Evolutionary conservation across 1,140 invertebrate genomes (phyloP).

Genomic region (Atta texana): DNA sequence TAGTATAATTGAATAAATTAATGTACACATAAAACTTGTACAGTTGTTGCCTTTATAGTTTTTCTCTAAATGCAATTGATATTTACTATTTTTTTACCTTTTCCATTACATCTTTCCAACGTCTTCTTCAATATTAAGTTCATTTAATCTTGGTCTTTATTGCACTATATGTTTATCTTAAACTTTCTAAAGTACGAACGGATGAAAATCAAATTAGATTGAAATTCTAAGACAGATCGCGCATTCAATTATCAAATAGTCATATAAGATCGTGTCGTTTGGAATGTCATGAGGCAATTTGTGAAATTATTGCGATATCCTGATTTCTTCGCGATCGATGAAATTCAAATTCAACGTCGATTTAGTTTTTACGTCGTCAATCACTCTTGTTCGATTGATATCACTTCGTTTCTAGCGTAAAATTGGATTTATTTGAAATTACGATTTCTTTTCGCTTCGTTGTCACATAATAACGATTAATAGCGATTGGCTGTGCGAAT

Average conservation of each 20-base stretch:
- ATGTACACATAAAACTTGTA: no score
- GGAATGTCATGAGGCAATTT: not conserved
- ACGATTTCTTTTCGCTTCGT: not conserved
- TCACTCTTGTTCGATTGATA: not conserved
- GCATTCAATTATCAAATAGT: not conserved
- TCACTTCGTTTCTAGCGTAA: not conserved
- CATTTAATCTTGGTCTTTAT: no score
- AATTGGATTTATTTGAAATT: conserved; percentile 26
- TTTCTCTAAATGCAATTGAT: no score
- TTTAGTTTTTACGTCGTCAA: not conserved
- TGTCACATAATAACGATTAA: not conserved
- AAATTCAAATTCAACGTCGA: not conserved
- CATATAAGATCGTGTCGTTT: not conserved
- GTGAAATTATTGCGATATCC: conserved; percentile 18
- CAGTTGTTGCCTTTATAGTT: no score
- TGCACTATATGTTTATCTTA: no score
- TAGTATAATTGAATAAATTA: no score
- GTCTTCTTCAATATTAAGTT: no score
- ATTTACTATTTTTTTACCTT: no score
- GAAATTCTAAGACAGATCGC: not conserved
- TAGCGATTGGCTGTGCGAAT: not conserved
- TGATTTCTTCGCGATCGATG: not conserved
- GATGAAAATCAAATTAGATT: not conserved
- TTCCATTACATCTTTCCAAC: no score
- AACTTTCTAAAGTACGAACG: no score